Percentiles rank a stretch among this genome's conserved stretches.
Evolutionary conservation across 2,888 invertebrate species (phyloP).

Genomic region (Acronicta alni): DNA sequence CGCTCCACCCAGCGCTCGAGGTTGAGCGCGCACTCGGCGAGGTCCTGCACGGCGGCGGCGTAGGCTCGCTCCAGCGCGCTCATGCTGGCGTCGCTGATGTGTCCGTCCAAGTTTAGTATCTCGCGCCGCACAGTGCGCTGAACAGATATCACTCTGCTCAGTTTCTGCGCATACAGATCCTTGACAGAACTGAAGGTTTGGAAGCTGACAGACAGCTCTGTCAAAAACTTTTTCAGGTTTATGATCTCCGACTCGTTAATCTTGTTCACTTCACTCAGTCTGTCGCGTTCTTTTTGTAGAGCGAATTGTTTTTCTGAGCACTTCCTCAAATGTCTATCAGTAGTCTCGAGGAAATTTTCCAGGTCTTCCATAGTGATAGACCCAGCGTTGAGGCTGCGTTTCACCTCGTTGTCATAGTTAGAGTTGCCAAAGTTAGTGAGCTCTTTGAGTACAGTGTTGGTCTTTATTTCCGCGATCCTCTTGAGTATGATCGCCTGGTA

Average conservation of each 20-base stretch:
- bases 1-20: conserved; percentile 83
- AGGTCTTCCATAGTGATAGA: conserved; percentile 83
- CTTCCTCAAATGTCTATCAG: conserved; percentile 78
- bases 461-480: conserved; percentile 83
- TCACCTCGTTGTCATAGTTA: conserved; percentile 72
- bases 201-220: conserved; percentile 78
- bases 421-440: conserved; percentile 81
- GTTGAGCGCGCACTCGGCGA: conserved; percentile 78
- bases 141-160: conserved; percentile 76
- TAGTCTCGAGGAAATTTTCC: conserved; percentile 84
- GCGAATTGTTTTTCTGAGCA: conserved; percentile 78
- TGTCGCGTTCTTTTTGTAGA: conserved; percentile 80
- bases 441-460: conserved; percentile 81
- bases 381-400: conserved; percentile 75
- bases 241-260: conserved; percentile 83
- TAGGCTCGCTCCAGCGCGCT: conserved; percentile 79
- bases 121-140: conserved; percentile 82
- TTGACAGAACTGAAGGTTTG: conserved; percentile 79
- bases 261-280: conserved; percentile 77
- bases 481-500: conserved; percentile 84
- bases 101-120: conserved; percentile 75
- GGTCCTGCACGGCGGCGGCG: conserved; percentile 80
- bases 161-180: conserved; percentile 79
- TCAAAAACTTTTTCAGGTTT: conserved; percentile 79
- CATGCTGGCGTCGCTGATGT: conserved; percentile 69